These are phyloP conservation scores for Dolomedes plantarius DNA, from an alignment of 2,888 invertebrate species.

Conservation along the genomic window DNA sequence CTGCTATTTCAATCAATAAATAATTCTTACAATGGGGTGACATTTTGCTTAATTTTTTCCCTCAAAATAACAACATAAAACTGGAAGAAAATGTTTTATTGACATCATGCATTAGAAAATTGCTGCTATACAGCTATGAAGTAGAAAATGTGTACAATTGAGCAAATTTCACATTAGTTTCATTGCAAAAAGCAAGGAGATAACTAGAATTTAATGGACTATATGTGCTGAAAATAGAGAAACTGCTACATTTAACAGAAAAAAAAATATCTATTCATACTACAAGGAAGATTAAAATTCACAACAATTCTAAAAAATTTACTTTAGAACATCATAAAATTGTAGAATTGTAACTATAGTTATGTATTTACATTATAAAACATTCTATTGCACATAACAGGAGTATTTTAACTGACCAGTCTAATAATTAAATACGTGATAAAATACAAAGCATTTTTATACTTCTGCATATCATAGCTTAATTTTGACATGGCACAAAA, in stretches of 20 bases:
- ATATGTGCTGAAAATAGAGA: too few species aligned
- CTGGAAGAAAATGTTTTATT: conserved; percentile 38
- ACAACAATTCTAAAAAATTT: not conserved
- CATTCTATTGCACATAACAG: not conserved
- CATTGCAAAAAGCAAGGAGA: conserved; percentile 14
- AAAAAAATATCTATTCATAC: too few species aligned
- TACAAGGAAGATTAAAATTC: not conserved
- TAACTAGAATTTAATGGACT: not conserved
- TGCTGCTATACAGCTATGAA: conserved; percentile 28
- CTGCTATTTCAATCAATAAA: too few species aligned
- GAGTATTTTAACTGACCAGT: not conserved
- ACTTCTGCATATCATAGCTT: not conserved
- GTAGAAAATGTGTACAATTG: conserved; percentile 55
- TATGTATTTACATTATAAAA: conserved; percentile 10
- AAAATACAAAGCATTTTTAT: not conserved
- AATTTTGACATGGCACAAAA: not conserved
- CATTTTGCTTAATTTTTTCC: too few species aligned
- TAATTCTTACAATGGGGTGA: too few species aligned
- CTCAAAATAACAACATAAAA: not conserved
- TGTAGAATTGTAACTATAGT: not conserved
- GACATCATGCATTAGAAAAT: conserved; percentile 29
- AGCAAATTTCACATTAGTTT: conserved; percentile 40
- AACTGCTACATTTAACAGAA: too few species aligned
- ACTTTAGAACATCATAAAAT: not conserved
- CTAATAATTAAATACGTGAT: not conserved